Base-by-base conservation (phyloP, 2,888 invertebrate species). In the Thymelicus sylvestris region DNA sequence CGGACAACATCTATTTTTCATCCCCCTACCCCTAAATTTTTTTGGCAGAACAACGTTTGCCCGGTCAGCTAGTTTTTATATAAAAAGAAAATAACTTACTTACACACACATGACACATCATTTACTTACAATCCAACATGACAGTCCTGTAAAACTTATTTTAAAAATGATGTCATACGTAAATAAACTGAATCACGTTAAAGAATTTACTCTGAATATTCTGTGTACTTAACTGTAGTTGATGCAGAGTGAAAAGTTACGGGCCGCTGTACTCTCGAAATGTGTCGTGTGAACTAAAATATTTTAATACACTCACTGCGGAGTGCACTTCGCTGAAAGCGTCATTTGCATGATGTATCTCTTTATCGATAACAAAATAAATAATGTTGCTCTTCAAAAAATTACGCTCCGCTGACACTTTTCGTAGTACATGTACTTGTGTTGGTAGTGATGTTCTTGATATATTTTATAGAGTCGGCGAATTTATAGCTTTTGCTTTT, bases 301-400 rank as follows among this genome's bases (percentile, higher is more conserved):
- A 81, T 80, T 81, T 80, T 81, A 79, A 81, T 79, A 76, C 68
- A 68, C 74, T 76, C 73, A 72, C 76, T 76, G 75, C 76, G 75
- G 75, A 80, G 79, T 79, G 79, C 80, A 82, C 79, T 81, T 75
- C 71, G 73, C 77, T 78, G 77, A 79, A 77, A 79, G 81, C 77
- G 72, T 73, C 75, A 74, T 74, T 78, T 77, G 75, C 74, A 71
- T 71, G 66, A 71, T 71, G 55, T 66, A 59, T 65, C 65, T 66
- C 60, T 70, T 70, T 70, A 70, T 70, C 70, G 70, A 70, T 70
- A 70, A 60, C 65, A 70, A 70, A 70, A 70, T 70, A 66, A 60
- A 70, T 70, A 70, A 70, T 60, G 60, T 65, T 65, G 10, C 65
- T 64, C 64, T 70, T 69, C 48, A 70, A 70, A 70, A 70, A 65